Base-by-base conservation (phyloP, 2,888 invertebrate species). In the Hypercompe scribonia region DNA sequence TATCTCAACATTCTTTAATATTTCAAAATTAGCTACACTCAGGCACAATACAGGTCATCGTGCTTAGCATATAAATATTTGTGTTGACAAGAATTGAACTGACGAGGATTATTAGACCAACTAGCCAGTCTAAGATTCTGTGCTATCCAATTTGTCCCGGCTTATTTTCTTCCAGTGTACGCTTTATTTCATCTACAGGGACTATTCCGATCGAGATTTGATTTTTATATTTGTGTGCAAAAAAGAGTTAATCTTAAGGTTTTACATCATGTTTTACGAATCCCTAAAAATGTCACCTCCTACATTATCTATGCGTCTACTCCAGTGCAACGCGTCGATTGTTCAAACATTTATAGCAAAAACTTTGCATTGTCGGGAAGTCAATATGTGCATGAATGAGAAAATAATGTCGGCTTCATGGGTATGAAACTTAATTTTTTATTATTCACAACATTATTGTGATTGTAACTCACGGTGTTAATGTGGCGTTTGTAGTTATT, bases 351-450 rank as follows among this genome's bases (percentile, higher is more conserved):
- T 68, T 75, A 34, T n/a, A 31, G 75, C 64, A 82, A 80, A 86
- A 86, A 86, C 66, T 21, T 11, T 33, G 69, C 87, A 86, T 86
- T 86, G 86, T 86, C 81, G 75, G 78, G 83, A 86, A 86, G 84
- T 81, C 78, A 36, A 42, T 61, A 39, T 31, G 69, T 31, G 21
- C 42, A 69, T 66, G 66, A 84, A 78, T 86, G 81, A 78, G 86
- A 86, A 81, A 83, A 80, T 73, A 81, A 83, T 83, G 80, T 77
- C 75, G 74, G 54, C 77, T 72, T 78, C 86, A 86, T 74, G n/a
- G 24, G 72, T 79, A 78, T 73, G 80, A 65, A 71, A 82, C 73
- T 46, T 24, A 13, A 63, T 15, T 84, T 84, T 82, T 84, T 84
- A 58, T 68, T 13, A 65, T n/a, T 46, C 31, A 74, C 50, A 70